Evolutionary conservation across 2,888 invertebrate genomes (phyloP), one percentile per base, ranked within the genome.

Genomic region (Trilocha varians): DNA sequence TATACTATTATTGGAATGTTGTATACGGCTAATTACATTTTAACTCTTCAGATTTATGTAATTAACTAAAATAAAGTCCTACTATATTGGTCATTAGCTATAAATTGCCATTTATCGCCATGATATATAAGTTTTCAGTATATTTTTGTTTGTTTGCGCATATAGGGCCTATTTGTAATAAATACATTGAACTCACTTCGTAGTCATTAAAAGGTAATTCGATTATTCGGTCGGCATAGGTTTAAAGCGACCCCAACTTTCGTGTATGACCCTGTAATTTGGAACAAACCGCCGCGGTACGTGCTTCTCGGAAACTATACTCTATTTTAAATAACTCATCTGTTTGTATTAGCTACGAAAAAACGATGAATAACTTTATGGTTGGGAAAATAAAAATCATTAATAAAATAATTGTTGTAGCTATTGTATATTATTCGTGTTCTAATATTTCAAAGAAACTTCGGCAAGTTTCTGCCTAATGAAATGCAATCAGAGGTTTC

Each of bases 191-290:
- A 25, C 13, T 50, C 48, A 44, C 46, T 51, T 62, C 55, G 59
- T 53, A 57, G 70, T 73, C 68, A 82, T 82, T 82, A 80, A 62
- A 63, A 63, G 58, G 67, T 78, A 80, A 82, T 79, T 78, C 69
- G 76, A 75, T 76, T 82, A 76, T 80, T 80, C 79, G 79, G 79
- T 74, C 69, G 74, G 65, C 70, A 72, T 71, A 70, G 74, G 72
- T 74, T 78, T 73, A 71, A 78, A 66, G 63, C 73, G 67, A 66
- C 68, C 64, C 63, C 62, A 71, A 67, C 62, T 69, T 70, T 62
- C 55, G 54, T 42, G 53, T 25, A 25, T 55, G 51, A 63, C 72
- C 79, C 78, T 83, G 69, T 83, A 84, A 83, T 85, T 84, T 82
- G 62, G 50, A 38, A 46, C 49, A 48, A 16, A 52, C 62, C 66